Base-by-base conservation (phyloP, 2,113 vertebrate species). In the Lampris incognitus region DNA sequence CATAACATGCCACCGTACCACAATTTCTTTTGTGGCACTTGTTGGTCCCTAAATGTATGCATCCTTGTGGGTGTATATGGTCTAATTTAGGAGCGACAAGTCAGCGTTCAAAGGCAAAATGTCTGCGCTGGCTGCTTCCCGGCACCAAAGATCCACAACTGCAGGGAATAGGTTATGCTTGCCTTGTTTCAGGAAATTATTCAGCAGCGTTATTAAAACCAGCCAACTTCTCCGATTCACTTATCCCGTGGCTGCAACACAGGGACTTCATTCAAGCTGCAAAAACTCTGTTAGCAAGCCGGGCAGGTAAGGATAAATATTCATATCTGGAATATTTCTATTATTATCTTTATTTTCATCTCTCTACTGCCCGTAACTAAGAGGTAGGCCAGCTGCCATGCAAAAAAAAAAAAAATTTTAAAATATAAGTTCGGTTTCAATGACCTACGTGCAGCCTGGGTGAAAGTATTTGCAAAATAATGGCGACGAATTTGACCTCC, bases 101-200 rank as follows among this genome's bases (percentile, higher is more conserved):
- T 66, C 37, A 38, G 78, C 52, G 76, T 82, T 80, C 73, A 80
- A 77, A 87, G 74, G 77, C 74, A 80, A 70, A 81, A 66, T 64
- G 70, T 63, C 60, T 85, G 37, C 78, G 72, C 70, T 50, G 79
- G 64, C 77, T 73, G 74, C 76, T 83, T 82, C 51, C 49, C 61
- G 57, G 61, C 62, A 82, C 74, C 81, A 66, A 82, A 85, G 79
- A 88, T 76, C 76, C 74, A 80, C 73, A 72, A 39, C 79, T 74
- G 54, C 5, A 13, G 65, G 52, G 64, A 83, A 67, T 60, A 75
- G 78, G 81, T 77, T 82, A 71, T 24, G 40, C 44, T 66, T 36
- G 13, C 52, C 48, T 81, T 69, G 66, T 86, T 83, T 72, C 58
- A 82, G 78, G 76, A 91, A 86, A 91, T 88, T 52, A 85, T 85